A percentile compares a stretch with the other conserved stretches of the same genome.
Evolutionary conservation across 2,888 invertebrate species (phyloP).

Genomic region (Lamproptera curius): DNA sequence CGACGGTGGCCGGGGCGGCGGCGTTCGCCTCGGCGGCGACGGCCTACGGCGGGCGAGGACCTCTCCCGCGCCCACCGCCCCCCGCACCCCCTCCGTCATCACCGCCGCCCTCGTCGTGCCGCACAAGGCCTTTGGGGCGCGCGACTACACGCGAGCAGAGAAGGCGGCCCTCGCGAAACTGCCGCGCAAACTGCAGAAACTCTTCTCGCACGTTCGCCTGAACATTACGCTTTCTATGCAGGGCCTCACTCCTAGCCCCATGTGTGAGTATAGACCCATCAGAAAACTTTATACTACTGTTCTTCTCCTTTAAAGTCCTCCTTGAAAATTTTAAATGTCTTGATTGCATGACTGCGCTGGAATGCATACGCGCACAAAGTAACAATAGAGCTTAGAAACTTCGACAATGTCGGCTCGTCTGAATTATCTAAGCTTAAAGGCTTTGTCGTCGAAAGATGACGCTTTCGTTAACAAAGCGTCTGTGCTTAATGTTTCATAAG

Average conservation of each 20-base stretch:
- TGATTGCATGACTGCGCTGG: not conserved
- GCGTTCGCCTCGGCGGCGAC: slow-evolving; percentile 59
- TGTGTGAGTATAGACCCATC: slow-evolving; percentile 74
- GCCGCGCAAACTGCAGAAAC: slow-evolving; percentile 80
- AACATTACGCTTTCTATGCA: slow-evolving; percentile 83
- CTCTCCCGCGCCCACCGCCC: slow-evolving; percentile 64
- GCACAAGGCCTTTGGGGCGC: slow-evolving; percentile 85
- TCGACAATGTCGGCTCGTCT: not conserved
- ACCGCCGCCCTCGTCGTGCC: slow-evolving; percentile 87
- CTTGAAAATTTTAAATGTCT: not conserved
- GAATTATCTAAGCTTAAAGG: slow-evolving; percentile 1
- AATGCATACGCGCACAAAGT: not conserved
- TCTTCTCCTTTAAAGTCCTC: not conserved
- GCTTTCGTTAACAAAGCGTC: slow-evolving; percentile 3
- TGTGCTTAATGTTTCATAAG: slow-evolving; percentile 3
- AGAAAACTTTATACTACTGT: not conserved
- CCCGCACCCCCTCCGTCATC: slow-evolving; percentile 71
- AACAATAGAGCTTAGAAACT: slow-evolving; percentile 2
- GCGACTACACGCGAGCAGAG: slow-evolving; percentile 85
- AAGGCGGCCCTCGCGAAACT: slow-evolving; percentile 82
- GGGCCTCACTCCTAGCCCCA: slow-evolving; percentile 86
- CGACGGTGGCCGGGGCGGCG: slow-evolving; percentile 57
- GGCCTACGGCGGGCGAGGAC: slow-evolving; percentile 60
- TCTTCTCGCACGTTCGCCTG: slow-evolving; percentile 84
- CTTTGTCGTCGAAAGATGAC: slow-evolving; percentile 2